These are phyloP conservation scores for Psammodynastes pulverulentus DNA, from an alignment of 2,113 vertebrate genomes.

Conservation along the genomic window DNA sequence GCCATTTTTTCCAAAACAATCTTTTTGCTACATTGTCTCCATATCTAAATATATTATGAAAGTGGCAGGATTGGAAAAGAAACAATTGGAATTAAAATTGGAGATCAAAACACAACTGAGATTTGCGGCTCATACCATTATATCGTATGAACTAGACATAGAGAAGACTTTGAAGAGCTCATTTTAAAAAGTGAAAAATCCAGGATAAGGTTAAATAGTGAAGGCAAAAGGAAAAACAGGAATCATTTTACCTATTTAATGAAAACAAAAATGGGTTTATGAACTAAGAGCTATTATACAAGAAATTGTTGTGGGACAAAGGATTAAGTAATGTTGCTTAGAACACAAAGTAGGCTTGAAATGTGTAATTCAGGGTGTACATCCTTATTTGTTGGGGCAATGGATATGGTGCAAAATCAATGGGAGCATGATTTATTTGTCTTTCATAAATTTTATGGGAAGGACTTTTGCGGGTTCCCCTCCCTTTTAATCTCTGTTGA, in stretches of 20 bases:
- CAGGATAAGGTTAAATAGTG: background rate
- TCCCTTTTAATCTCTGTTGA: background rate
- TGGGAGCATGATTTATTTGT: background rate
- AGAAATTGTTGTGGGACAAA: background rate
- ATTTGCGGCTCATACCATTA: background rate
- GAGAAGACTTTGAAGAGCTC: background rate
- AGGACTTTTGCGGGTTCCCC: background rate
- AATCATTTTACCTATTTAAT: slow-evolving; percentile 1
- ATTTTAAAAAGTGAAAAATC: background rate
- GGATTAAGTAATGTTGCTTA: background rate
- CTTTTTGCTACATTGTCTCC: background rate
- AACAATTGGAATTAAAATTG: background rate
- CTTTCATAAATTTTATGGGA: background rate
- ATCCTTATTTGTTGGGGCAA: background rate
- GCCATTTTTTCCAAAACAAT: background rate
- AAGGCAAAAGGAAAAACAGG: background rate
- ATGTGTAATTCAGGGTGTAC: background rate
- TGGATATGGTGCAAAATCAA: background rate
- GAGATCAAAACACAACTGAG: background rate
- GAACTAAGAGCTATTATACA: background rate
- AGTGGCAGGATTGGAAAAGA: background rate
- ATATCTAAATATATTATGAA: background rate
- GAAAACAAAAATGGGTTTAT: background rate
- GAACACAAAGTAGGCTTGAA: background rate
- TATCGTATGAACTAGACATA: background rate